These are phyloP conservation scores for Serinus canaria DNA, from an alignment of 2,113 vertebrate genomes.

Conservation along the genomic window DNA sequence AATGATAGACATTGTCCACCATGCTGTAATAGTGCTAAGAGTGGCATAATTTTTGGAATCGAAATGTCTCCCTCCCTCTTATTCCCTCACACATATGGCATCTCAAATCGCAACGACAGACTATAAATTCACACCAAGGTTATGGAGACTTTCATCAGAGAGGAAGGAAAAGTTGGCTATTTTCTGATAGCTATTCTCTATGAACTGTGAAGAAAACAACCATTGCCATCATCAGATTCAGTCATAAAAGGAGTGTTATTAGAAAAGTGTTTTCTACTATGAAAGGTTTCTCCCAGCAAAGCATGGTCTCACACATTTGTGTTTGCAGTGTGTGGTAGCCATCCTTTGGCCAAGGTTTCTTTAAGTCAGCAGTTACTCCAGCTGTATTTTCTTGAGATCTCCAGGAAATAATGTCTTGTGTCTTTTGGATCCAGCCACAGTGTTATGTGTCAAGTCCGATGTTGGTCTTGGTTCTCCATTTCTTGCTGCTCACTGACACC, in stretches of 20 bases:
- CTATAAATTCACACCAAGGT: slow-evolving; percentile 55
- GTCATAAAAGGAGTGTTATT: neutral
- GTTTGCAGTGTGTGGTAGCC: neutral
- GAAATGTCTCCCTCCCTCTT: neutral
- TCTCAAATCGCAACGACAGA: neutral
- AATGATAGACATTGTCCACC: neutral
- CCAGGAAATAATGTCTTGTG: neutral
- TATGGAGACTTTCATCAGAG: slow-evolving; percentile 16
- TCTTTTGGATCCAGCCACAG: neutral
- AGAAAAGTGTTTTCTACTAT: neutral
- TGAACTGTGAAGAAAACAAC: slow-evolving; percentile 37
- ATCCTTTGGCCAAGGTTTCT: neutral
- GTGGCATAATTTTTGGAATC: neutral
- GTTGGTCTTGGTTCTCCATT: neutral
- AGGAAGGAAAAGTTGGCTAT: neutral
- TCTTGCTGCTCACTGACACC: neutral
- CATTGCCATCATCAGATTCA: neutral
- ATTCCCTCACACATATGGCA: neutral
- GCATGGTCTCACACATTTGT: fast-evolving
- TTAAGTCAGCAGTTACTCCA: neutral
- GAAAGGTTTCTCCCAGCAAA: neutral
- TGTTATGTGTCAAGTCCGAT: neutral
- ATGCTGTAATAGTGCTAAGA: neutral
- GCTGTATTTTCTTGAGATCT: neutral
- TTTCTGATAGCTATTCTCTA: slow-evolving; percentile 3